Evolutionary conservation across 2,888 invertebrate genomes (phyloP), one percentile per base, ranked within the genome.

Genomic region (Brachyptera risi): DNA sequence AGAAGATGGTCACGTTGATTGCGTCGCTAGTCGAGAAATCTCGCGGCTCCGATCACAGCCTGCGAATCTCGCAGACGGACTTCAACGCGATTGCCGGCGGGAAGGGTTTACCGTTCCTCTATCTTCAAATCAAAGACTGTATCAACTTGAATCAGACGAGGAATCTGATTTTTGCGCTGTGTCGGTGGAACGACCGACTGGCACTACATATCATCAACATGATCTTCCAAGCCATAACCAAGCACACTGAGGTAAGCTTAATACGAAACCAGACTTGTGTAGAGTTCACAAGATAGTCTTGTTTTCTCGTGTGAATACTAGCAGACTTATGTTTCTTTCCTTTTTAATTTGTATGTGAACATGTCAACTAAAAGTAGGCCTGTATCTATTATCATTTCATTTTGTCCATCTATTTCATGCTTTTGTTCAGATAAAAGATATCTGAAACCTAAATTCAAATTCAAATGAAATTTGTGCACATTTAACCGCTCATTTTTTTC

Each of bases 1-100:
- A 96, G 75, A 96, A 96, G 78, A 96, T 96, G 96, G 92, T 96
- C 67, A 90, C 93, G 11, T 77, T 96, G 11, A 90, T 95, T 27
- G 92, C 92, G 1, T 86, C 88, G 1, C 79, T 96, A 15, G 92
- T 94, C 37, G 96, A 96, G 74, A 86, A 92, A 66, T 93, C 94
- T 38, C 79, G 95, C 1, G 90, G 90, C 66, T 79, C 88, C 4
- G 86, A 86, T 71, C 88, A 82, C 65, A 73, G 74, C 65, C 78
- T 96, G 23, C 85, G 87, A 54, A 76, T 96, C 26, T 85, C 86
- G 11, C 83, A 87, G 26, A 84, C 85, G 58, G 95, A 95, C 73
- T 87, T 90, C 58, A 85, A 83, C 70, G 89, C 92, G 1, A 83
- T 95, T 24, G 85, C 92, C 21, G 91, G 92, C 60, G 91, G 92